Base-by-base conservation (phyloP, 1,140 invertebrate species). In the Drosophila kikkawai region DNA sequence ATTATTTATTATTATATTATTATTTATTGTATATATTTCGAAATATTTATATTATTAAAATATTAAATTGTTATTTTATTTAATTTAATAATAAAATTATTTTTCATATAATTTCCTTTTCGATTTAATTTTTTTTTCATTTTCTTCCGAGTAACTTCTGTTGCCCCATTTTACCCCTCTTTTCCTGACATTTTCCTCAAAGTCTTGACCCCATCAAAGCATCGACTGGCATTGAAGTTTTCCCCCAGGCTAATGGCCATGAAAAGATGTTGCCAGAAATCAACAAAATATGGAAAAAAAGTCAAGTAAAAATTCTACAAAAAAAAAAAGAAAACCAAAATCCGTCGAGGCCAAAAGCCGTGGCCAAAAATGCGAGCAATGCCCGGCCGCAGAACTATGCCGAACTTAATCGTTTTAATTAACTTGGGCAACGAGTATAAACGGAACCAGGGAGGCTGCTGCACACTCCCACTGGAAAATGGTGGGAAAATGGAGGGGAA, bases 321-420 rank as follows among this genome's bases (percentile, higher is more conserved):
- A 26, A 29, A 7, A 48, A 22, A 26, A 15, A 15, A 9, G 7
- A 15, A 50, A 41, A 15, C 29, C 44, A 55, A 55, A 55, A 55
- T 26, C 58, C 22, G 17, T 8, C 22, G 13, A 56, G 19, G 53
- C 53, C 29, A 39, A 55, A 48, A 48, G 32, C 39, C 45, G 39
- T 44, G 39, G 63, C 69, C 70, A 39, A 74, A 73, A 74, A 73
- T 74, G 45, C 37, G 47, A 55, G 55, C 44, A 50, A 56, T 56
- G 74, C 53, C n/a, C 66, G 70, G 67, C 65, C 80, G 36, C 77
- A 76, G 44, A 80, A 59, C 81, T 80, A 84, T 83, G 74, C 70
- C 81, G 60, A 77, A 74, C 77, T 84, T 84, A 84, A 84, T 84
- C 81, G 82, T 69, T 84, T 84, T 85, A 84, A 84, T 84, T 84